A percentile compares a stretch with the other conserved stretches of the same genome.
These are phyloP conservation scores for Strigops habroptila DNA, from an alignment of 2,113 vertebrate species.

Conservation along the genomic window DNA sequence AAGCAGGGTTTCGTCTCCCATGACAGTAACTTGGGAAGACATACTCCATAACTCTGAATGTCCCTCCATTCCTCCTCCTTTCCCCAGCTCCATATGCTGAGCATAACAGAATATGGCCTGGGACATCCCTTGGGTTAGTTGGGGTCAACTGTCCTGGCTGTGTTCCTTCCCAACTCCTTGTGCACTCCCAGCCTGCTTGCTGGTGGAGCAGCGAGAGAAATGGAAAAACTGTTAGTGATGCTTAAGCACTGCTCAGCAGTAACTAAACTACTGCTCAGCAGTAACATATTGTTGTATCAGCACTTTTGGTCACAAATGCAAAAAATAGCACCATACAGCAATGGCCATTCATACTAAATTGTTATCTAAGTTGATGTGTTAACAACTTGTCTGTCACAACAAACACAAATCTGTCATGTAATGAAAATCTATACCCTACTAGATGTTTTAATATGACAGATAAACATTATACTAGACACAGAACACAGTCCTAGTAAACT, in stretches of 20 bases:
- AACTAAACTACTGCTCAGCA: background rate
- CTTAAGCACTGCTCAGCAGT: background rate
- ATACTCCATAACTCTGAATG: background rate
- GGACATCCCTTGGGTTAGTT: background rate
- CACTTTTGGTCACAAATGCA: background rate
- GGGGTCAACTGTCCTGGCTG: background rate
- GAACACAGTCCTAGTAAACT: background rate
- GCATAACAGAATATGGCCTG: background rate
- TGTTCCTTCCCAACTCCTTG: background rate
- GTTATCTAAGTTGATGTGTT: background rate
- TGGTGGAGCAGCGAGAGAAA: background rate
- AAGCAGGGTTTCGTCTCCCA: background rate
- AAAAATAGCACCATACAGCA: background rate
- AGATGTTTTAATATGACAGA: background rate
- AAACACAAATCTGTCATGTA: background rate
- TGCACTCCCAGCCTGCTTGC: background rate
- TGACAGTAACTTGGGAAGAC: background rate
- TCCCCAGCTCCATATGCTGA: background rate
- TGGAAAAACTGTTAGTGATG: background rate
- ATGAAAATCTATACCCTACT: background rate
- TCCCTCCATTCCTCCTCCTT: background rate
- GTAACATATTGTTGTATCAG: background rate
- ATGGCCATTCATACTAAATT: background rate
- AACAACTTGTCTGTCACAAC: background rate
- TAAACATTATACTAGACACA: background rate